These are phyloP conservation scores for Ophonus ardosiacus DNA, from an alignment of 2,888 invertebrate species.

Conservation along the genomic window DNA sequence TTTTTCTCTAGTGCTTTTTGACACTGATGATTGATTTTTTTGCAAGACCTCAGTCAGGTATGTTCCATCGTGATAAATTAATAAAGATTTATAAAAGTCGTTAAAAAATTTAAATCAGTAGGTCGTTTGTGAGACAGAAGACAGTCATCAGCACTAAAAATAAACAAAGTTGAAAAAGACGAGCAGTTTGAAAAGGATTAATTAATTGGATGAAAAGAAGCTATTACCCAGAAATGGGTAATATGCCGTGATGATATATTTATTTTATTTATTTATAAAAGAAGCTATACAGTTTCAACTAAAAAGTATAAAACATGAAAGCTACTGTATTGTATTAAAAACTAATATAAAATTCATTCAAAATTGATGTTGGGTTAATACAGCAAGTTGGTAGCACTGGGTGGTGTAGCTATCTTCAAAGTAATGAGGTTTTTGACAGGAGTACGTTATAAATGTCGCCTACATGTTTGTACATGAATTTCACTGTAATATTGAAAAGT, in stretches of 20 bases:
- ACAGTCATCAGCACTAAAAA: constrained; percentile 39
- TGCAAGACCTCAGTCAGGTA: constrained; percentile 49
- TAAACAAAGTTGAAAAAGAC: constrained; percentile 24
- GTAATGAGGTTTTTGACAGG: not conserved
- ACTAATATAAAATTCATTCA: not conserved
- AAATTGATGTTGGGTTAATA: not conserved
- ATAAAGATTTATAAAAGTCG: constrained; percentile 63
- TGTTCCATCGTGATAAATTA: constrained; percentile 58
- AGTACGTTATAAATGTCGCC: too few relatives aligned
- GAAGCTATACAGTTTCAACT: not conserved
- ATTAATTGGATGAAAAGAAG: constrained; percentile 30
- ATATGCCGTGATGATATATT: too few relatives aligned
- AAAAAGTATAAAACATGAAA: not conserved
- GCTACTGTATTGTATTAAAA: constrained; percentile 2
- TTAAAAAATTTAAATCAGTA: constrained; percentile 61
- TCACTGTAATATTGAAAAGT: not conserved
- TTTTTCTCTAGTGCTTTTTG: constrained; percentile 53
- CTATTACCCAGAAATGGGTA: too few relatives aligned
- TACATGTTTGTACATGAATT: not conserved
- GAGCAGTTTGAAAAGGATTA: constrained; percentile 30
- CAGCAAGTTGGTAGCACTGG: not conserved
- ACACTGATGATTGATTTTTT: constrained; percentile 62
- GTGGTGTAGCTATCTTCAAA: not conserved
- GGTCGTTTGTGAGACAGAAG: constrained; percentile 42
- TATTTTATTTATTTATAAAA: too few relatives aligned